Percentiles rank a stretch among this genome's conserved stretches.
Evolutionary conservation across 2,888 invertebrate genomes (phyloP).

Genomic region (Tenthredo livida): DNA sequence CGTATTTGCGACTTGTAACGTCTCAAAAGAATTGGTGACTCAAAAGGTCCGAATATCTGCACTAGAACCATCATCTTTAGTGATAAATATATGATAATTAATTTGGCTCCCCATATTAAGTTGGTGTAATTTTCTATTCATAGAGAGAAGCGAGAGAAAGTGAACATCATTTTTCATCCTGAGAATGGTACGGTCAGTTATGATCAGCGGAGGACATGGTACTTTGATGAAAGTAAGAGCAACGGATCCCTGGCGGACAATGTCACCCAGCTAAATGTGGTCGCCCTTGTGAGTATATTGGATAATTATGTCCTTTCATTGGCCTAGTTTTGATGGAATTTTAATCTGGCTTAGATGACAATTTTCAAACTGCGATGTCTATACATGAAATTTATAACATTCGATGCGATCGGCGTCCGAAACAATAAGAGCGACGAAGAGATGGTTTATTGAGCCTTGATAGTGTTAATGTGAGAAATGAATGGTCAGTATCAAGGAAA

Average conservation of each 20-base stretch:
- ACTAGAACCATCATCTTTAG: neutral
- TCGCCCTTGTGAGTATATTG: conserved; percentile 85
- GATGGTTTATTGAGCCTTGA: no score
- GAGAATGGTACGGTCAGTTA: conserved; percentile 88
- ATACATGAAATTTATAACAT: neutral
- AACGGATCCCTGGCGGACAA: conserved; percentile 85
- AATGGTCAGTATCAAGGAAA: no score
- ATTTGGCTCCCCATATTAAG: neutral
- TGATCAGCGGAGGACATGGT: conserved; percentile 84
- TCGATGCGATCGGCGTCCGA: no score
- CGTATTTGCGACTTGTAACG: no score
- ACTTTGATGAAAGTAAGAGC: conserved; percentile 84
- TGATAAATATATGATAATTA: neutral
- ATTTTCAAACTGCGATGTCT: neutral
- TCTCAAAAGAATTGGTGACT: no score
- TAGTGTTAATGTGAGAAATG: no score
- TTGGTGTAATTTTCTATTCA: conserved; percentile 58
- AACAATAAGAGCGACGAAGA: no score
- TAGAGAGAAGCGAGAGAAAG: conserved; percentile 85
- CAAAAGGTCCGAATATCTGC: no score
- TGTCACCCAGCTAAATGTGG: conserved; percentile 87
- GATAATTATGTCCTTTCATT: neutral
- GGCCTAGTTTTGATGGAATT: neutral
- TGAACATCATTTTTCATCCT: conserved; percentile 86
- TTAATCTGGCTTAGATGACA: neutral